Percentiles rank a stretch among this genome's conserved stretches.
These are phyloP conservation scores for Penelope pileata DNA, from an alignment of 2,113 vertebrate species.

Conservation along the genomic window DNA sequence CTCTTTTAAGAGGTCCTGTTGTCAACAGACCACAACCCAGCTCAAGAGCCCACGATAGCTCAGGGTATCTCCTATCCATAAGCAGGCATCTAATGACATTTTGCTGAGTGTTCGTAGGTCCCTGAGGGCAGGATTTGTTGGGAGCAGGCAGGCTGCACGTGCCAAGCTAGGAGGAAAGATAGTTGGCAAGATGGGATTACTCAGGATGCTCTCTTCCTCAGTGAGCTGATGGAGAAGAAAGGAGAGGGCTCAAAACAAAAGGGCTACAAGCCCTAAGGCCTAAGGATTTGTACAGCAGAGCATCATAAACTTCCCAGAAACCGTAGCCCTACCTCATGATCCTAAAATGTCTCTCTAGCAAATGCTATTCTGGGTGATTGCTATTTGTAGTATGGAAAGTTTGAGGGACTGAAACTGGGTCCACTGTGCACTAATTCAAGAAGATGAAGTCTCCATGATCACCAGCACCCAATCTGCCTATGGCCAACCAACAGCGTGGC, in stretches of 20 bases:
- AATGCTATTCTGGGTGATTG: not conserved
- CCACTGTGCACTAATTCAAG: not conserved
- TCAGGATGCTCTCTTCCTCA: not conserved
- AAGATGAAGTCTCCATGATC: not conserved
- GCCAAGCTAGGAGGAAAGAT: not conserved
- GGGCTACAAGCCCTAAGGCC: not conserved
- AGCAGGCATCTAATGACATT: not conserved
- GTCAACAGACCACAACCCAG: not conserved
- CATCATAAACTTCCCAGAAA: not conserved
- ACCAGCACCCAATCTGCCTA: not conserved
- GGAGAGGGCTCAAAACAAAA: not conserved
- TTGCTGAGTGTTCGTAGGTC: not conserved
- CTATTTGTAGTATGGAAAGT: not conserved
- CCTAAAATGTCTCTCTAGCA: not conserved
- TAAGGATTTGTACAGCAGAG: not conserved
- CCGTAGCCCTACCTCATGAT: not conserved
- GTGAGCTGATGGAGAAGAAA: not conserved
- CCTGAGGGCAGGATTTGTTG: not conserved
- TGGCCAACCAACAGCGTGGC: not conserved
- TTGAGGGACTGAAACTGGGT: not conserved
- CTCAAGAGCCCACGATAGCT: not conserved
- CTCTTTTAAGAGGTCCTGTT: not conserved
- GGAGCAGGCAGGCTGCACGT: not conserved
- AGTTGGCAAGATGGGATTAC: not conserved
- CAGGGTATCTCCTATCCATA: not conserved